Evolutionary conservation across 2,113 vertebrate species (phyloP).

Genomic region (Lamprotornis superbus): DNA sequence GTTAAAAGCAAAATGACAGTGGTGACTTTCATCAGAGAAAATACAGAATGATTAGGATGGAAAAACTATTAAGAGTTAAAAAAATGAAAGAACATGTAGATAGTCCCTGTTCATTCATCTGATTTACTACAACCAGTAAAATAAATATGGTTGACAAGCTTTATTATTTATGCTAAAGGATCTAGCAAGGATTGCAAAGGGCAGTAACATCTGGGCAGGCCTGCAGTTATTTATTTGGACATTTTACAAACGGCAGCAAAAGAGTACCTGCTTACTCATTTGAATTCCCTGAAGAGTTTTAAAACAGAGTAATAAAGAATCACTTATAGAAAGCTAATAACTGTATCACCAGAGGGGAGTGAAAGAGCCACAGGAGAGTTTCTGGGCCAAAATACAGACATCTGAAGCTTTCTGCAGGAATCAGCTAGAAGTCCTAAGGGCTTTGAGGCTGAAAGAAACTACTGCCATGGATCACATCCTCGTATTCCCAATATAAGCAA

Average conservation of each 20-base stretch:
- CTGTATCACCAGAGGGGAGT: not conserved
- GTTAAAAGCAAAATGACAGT: not conserved
- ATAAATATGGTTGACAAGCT: not conserved
- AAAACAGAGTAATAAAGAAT: slow-evolving; percentile 28
- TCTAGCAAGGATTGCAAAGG: not conserved
- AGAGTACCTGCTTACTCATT: slow-evolving; percentile 15
- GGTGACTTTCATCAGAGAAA: not conserved
- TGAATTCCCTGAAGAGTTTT: not conserved
- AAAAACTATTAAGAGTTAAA: not conserved
- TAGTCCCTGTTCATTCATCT: not conserved
- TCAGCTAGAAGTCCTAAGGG: not conserved
- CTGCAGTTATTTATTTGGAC: not conserved
- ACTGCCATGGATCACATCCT: too few relatives aligned
- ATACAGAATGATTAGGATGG: not conserved
- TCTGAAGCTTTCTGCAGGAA: not conserved
- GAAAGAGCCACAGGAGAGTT: not conserved
- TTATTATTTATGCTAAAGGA: not conserved
- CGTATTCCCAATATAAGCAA: fast-evolving
- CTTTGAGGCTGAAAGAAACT: not conserved
- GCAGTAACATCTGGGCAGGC: not conserved
- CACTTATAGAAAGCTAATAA: not conserved
- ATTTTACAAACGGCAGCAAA: not conserved
- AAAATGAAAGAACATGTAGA: not conserved
- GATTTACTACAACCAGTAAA: not conserved
- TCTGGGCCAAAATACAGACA: not conserved